A percentile compares a stretch with the other conserved stretches of the same genome.
Evolutionary conservation across 2,888 invertebrate species (phyloP).

Genomic region (Drosophila picticornis): DNA sequence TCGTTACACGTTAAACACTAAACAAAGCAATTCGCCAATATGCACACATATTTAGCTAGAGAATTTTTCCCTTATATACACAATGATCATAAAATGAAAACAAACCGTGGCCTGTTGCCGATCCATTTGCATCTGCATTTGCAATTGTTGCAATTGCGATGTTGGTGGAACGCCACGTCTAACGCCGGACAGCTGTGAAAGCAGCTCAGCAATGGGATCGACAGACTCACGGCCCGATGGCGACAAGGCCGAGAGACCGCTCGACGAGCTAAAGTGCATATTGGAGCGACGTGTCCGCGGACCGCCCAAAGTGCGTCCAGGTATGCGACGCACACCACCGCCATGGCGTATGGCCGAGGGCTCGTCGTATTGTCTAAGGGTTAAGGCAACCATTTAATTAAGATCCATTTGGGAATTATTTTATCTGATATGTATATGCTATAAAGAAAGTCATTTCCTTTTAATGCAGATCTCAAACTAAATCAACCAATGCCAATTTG

Average conservation of each 20-base stretch:
- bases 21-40: constrained; percentile 25
- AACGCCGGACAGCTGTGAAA: constrained; percentile 97
- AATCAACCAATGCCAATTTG: constrained; percentile 10
- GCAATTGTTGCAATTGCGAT: constrained; percentile 95
- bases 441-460: background rate
- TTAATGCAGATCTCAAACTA: background rate
- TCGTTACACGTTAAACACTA: constrained; percentile 25
- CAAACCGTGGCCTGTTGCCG: constrained; percentile 92
- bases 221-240: constrained; percentile 96
- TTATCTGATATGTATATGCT: background rate
- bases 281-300: constrained; percentile 94
- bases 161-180: constrained; percentile 89
- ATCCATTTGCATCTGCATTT: constrained; percentile 97
- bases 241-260: constrained; percentile 93
- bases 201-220: constrained; percentile 97
- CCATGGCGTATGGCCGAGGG: constrained; percentile 92
- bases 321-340: constrained; percentile 91
- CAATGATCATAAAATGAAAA: constrained; percentile 16
- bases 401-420: background rate
- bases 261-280: constrained; percentile 97
- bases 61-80: constrained; percentile 17
- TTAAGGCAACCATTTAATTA: constrained; percentile 86
- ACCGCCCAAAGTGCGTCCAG: constrained; percentile 90
- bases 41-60: background rate
- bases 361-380: constrained; percentile 90